Conservation (phyloP, 2,797 vertebrate genomes). For the Protonibea diacanthus region DNA sequence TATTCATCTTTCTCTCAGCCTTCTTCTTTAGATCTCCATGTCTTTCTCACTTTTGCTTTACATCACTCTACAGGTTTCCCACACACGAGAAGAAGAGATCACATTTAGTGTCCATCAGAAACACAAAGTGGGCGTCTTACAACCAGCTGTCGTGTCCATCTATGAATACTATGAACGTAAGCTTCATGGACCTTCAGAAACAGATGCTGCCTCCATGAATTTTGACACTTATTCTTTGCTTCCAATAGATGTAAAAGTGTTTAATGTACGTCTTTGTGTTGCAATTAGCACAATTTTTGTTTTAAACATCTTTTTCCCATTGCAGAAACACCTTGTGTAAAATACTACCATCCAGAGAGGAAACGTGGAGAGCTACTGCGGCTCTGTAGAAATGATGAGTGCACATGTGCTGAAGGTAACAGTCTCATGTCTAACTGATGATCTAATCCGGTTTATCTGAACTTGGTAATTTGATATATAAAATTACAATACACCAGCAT, state of each 20-base stretch:
- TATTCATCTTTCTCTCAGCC: accelerated
- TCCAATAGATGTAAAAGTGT: neutral
- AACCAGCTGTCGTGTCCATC: slow-evolving; percentile 84
- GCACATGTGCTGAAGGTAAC: slow-evolving; percentile 89
- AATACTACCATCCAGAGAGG: slow-evolving; percentile 87
- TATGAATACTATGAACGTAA: slow-evolving; percentile 87
- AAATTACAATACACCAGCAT: too few species aligned
- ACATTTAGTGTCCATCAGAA: slow-evolving; percentile 65
- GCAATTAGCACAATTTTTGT: neutral
- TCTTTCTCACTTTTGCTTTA: neutral
- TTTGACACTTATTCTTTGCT: too few species aligned
- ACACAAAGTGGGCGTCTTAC: slow-evolving; percentile 75
- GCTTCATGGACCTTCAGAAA: slow-evolving; percentile 11
- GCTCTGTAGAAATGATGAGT: slow-evolving; percentile 81
- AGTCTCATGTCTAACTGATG: neutral
- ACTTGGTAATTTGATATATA: too few species aligned
- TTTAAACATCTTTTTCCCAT: neutral
- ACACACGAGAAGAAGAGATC: slow-evolving; percentile 63
- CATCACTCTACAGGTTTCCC: slow-evolving; percentile 64
- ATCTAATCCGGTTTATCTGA: too few species aligned
- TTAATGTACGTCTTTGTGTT: neutral
- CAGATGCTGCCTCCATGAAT: neutral
- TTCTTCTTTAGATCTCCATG: neutral
- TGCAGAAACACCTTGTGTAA: slow-evolving; percentile 79
- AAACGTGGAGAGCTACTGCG: slow-evolving; percentile 75